phyloP scores from a whole-genome alignment of 1,140 invertebrate species.

The Zaprionus nigranus region DNA sequence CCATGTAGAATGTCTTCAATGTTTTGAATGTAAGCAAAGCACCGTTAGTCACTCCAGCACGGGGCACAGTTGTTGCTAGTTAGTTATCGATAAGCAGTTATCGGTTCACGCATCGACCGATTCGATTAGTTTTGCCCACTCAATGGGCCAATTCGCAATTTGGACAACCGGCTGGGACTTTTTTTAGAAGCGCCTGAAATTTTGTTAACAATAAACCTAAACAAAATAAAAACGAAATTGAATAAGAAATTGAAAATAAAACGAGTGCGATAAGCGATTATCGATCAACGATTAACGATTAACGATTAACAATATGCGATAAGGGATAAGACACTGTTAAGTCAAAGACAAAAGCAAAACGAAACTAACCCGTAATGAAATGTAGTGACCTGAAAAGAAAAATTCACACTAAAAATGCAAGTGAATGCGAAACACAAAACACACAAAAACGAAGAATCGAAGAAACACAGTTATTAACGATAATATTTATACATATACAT shows the following conservation, averaged over 20 bases:
- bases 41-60: constrained; percentile 12
- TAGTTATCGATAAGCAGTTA: constrained; percentile 22
- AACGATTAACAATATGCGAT: constrained; percentile 20
- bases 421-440: constrained; percentile 18
- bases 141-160: constrained; percentile 23
- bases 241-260: constrained; percentile 10
- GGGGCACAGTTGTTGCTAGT: constrained; percentile 34
- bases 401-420: constrained; percentile 18
- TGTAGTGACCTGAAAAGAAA: constrained; percentile 73
- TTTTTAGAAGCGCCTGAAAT: constrained; percentile 38
- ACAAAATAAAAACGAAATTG: constrained; percentile 13
- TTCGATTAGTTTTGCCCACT: constrained; percentile 16
- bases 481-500: constrained; percentile 60
- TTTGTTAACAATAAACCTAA: no score
- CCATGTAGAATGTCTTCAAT: constrained; percentile 3
- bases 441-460: constrained; percentile 35
- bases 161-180: constrained; percentile 64
- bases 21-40: constrained; percentile 17
- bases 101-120: not conserved
- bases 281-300: not conserved
- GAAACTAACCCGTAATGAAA: constrained; percentile 60
- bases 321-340: constrained; percentile 11
- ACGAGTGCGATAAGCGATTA: constrained; percentile 1
- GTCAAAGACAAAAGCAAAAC: constrained; percentile 22
- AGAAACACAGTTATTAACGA: constrained; percentile 7